These are phyloP conservation scores for Chloropsis cyanopogon DNA, from an alignment of 2,113 vertebrate genomes.

Conservation along the genomic window DNA sequence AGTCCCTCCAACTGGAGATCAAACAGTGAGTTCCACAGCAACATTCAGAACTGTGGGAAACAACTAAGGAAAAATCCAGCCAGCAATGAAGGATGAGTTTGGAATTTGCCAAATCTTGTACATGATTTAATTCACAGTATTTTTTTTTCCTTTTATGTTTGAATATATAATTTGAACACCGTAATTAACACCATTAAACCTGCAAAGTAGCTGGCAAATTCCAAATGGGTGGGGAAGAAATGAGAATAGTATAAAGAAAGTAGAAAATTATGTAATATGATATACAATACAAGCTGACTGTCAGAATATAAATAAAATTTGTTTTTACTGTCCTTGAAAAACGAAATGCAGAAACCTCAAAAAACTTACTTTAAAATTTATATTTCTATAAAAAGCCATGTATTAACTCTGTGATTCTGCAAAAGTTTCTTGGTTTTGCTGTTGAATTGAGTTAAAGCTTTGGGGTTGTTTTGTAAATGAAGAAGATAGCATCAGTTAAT, in stretches of 20 bases:
- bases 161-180: background rate
- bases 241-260: background rate
- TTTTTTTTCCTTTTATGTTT: background rate
- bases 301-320: background rate
- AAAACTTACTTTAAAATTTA: background rate
- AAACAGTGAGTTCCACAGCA: conserved; percentile 64
- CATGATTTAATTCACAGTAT: background rate
- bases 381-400: background rate
- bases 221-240: background rate
- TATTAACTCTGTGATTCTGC: background rate
- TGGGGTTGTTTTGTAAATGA: background rate
- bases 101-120: background rate
- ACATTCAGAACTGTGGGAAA: background rate
- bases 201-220: background rate
- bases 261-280: background rate
- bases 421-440: background rate
- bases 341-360: background rate
- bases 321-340: background rate
- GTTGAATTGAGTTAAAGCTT: background rate
- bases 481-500: background rate
- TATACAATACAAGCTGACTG: background rate
- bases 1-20: conserved; percentile 74
- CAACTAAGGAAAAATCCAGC: background rate
- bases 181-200: background rate
- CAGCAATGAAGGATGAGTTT: background rate